Base-by-base conservation (phyloP, 2,888 invertebrate genomes). In the Coelinius sp. region DNA sequence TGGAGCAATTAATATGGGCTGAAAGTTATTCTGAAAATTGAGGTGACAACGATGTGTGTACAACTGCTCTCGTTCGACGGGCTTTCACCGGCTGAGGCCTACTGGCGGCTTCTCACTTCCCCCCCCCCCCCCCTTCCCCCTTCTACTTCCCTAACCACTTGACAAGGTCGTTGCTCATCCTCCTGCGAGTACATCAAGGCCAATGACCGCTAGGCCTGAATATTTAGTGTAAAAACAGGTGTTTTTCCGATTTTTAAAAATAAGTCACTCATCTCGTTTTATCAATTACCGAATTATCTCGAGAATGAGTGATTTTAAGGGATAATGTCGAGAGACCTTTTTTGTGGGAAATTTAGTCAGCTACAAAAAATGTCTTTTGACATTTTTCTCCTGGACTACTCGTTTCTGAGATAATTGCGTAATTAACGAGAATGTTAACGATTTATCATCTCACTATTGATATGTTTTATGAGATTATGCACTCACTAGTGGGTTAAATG, bases 101-200 rank as follows among this genome's bases (percentile, higher is more conserved):
- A 56, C n/a, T 17, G 31, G n/a, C 7, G n/a, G 31, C 56, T 31
- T 56, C 46, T 65, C 56, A 44, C 70, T 70, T 31, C 24, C 46
- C 41, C 63, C 20, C 24, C 31, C 46, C 17, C 31, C n/a, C 41
- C 31, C 31, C 14, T 20, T 41, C 56, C 44, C 70, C 41, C 31
- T 14, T 53, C 44, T 44, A 20, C 56, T 31, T 35, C 41, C 22
- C n/a, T 49, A 27, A 10, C 46, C 31, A 10, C 17, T 14, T 14
- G 24, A 10, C 66, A 59, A 70, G 59, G 70, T 64, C 64, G 65
- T 70, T 64, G 38, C 64, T 64, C 63, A 64, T 64, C 38, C 27
- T 53, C 64, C 25, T 0, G 25, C 5, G 14, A 24, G 24, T 25
- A 31, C 22, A 17, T 24, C 63, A 63, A 41, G 63, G 63, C 24